Base-by-base conservation (phyloP, 2,888 invertebrate genomes). In the Campoletis raptor region DNA sequence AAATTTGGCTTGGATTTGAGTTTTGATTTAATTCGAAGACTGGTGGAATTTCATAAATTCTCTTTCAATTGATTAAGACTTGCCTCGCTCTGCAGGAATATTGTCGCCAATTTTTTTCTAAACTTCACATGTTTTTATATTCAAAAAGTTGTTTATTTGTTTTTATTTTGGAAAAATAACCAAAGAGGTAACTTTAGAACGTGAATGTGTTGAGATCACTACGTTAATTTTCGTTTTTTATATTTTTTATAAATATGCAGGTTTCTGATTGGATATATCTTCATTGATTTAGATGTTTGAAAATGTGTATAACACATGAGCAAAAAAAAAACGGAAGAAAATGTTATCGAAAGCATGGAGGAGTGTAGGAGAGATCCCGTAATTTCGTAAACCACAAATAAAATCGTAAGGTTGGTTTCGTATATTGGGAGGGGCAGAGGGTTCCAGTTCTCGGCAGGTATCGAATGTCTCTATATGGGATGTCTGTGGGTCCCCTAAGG, bases 311-410 rank as follows among this genome's bases (percentile, higher is more conserved):
- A 18, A 37, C 37, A n/a, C 18, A 9, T n/a, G 8, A 21, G 9
- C 10, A 40, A 15, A 64, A 36, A 37, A 66, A 67, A n/a, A 67
- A 67, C 2, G 0, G 9, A 57, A 57, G 21, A 54, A 24, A 54
- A 57, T 57, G 24, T 57, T 24, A 12, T 57, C 24, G 24, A 24
- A 12, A 57, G 24, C 21, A 30, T 30, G 30, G 30, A 30, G 30
- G 57, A 30, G 61, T 7, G 61, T 15, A 10, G 12, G 12, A 30
- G 12, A 30, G 30, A 30, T 61, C 15, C 15, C 61, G 30, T 90
- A 90, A 92, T 91, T 92, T 92, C 88, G 89, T 89, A 87, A 89
- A 90, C 90, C 90, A 88, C 91, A 90, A 92, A 91, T 90, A 90
- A 90, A 91, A 91, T 83, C 85, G 85, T 85, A 83, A 80, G 86